Evolutionary conservation across 1,140 invertebrate genomes (phyloP), one percentile per base, ranked within the genome.

Genomic region (Eubasilissa regina): DNA sequence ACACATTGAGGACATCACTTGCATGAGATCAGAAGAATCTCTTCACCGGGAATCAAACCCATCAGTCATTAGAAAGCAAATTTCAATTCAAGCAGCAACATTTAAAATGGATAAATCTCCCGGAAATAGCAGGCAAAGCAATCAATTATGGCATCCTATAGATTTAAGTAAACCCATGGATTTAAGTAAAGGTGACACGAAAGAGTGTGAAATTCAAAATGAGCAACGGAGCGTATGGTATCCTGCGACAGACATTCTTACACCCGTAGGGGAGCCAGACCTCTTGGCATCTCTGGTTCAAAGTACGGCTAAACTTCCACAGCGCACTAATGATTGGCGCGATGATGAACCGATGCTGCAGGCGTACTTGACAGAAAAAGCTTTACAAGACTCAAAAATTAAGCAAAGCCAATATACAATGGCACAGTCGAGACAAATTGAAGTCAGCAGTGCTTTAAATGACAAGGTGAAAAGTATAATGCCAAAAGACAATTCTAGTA

Each of bases 321-420:
- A 90, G 77, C 88, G 91, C 72, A 89, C 87, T 9, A 86, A 86
- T 79, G 89, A 91, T 76, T 92, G 90, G 91, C 86, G 88, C 10
- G 88, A 91, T 45, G 89, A 91, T 10, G 90, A 92, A 56, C 90
- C 91, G 10, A 93, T 95, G 90, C 85, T 94, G 15, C 93, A 95
- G 80, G 93, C 92, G 0, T 95, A 95, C 87, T 89, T 95, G 62
- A 94, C 93, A 4, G 94, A 95, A 84, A 89, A 93, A 85, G 93
- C 94, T n/a, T 88, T 94, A 15, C 90, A 93, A 84, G 92, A 94
- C 83, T 91, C 92, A 51, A 92, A 92, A 86, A 93, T 94, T n/a
- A 95, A 95, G 87, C 93, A 94, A 80, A 91, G 90, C 74, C 90
- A 91, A 83, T 84, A 88, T 55, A 86, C 86, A 58, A 78, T 74